Base-by-base conservation (phyloP, 2,113 vertebrate species). In the Tor tambroides region DNA sequence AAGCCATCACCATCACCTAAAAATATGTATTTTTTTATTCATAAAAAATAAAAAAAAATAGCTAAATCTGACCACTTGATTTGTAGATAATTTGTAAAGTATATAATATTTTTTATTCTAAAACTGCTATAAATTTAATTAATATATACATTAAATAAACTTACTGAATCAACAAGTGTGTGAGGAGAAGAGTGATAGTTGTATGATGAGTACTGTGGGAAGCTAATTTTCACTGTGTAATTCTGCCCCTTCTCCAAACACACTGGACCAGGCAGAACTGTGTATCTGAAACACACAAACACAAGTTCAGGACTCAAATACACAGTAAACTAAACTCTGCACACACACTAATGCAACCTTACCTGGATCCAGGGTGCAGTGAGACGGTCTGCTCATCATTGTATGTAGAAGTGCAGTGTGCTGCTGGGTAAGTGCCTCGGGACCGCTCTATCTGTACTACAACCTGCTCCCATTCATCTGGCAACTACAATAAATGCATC, bases 171-270 rank as follows among this genome's bases (percentile, higher is more conserved):
- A 6, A 99, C 96, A 41, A 99, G 94, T 0, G 95, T 98, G 93
- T 98, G 98, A 0, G 98, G 98, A 88, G 90, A 96, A 85, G 97
- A 96, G 74, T 95, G 87, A 10, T 93, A 91, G 0, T 91, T 95
- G 61, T 90, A 89, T 0, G 94, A 93, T 0, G 97, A 97, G 90
- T 99, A 99, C 56, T 94, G 95, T 0, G 96, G 87, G 84, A 99
- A 95, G 65, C 93, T 96, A 89, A 99, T 86, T 7, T 93, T 95
- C 85, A 99, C 89, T 0, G 96, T 98, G 93, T 99, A 99, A 91
- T 98, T 99, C 90, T 96, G 92, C 0, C 96, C 98, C 90, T 96
- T 95, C 91, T 99, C 97, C 0, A 99, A 97, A 93, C 98, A 99
- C 89, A 98, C 94, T 0, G 98, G 95, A 23, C 87, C 95, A 0